Conservation (phyloP, 1,140 invertebrate species). For the Rhizoglyphus robini region DNA sequence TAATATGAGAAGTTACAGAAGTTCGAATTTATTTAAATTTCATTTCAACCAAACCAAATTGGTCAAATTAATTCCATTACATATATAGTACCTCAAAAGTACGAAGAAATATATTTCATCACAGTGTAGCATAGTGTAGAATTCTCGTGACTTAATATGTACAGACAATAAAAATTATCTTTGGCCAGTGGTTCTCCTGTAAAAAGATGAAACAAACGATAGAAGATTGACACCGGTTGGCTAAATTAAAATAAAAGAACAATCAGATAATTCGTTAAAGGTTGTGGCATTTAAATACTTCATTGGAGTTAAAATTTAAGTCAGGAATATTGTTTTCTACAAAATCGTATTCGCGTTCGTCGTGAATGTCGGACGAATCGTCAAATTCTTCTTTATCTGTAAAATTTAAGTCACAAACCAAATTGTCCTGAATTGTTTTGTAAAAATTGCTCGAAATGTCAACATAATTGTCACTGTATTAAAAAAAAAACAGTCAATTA, state of each 20-base stretch:
- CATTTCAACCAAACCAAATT: no score
- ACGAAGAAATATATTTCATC: no score
- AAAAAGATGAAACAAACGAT: neutral
- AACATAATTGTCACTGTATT: neutral
- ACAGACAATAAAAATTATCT: no score
- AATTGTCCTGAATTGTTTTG: neutral
- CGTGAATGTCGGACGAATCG: neutral
- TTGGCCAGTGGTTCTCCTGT: neutral
- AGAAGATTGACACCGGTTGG: neutral
- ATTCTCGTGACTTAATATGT: neutral
- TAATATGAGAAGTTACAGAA: no score
- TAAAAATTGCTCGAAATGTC: conserved; percentile 1
- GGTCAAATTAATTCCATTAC: no score
- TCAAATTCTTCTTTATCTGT: neutral
- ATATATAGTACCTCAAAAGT: no score
- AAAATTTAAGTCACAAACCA: neutral
- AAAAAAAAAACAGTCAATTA: neutral
- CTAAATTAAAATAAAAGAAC: neutral
- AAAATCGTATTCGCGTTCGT: conserved; percentile 7
- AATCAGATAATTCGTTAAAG: neutral
- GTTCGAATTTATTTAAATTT: no score
- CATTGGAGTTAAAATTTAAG: neutral
- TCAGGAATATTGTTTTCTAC: conserved; percentile 15
- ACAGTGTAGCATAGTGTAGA: no score
- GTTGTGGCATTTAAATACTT: neutral